Conservation (phyloP, 2,888 invertebrate genomes). For the Lysandra coridon region DNA sequence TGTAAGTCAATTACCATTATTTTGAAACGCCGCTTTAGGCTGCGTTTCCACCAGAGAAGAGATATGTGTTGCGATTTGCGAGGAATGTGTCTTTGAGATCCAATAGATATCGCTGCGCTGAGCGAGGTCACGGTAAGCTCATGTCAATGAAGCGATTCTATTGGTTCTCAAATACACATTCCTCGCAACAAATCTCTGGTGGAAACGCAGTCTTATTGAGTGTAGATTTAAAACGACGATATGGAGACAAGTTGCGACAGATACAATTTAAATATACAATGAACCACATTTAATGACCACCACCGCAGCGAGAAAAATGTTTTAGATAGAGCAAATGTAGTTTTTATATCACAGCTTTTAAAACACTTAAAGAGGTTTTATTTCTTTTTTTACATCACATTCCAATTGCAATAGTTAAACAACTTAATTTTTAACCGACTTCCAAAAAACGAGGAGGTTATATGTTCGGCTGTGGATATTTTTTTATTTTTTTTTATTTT, state of each 20-base stretch:
- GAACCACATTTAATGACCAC: background rate
- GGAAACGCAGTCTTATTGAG: conserved; percentile 36
- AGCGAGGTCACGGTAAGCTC: too few species aligned
- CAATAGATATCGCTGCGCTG: too few species aligned
- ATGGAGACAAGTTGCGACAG: conserved; percentile 1
- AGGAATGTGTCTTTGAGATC: too few species aligned
- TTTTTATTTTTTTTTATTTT: too few species aligned
- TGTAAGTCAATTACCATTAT: conserved; percentile 45
- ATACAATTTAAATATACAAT: conserved; percentile 11
- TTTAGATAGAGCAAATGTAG: conserved; percentile 4
- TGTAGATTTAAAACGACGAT: conserved; percentile 7
- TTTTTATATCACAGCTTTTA: background rate
- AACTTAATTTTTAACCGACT: background rate
- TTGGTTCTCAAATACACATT: too few species aligned
- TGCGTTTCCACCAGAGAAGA: too few species aligned
- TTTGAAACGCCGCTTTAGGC: conserved; percentile 38
- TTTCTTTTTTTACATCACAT: background rate
- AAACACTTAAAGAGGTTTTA: conserved; percentile 7
- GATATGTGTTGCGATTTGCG: too few species aligned
- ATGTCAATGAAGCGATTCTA: too few species aligned
- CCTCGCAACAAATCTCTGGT: too few species aligned
- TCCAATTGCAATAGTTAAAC: background rate
- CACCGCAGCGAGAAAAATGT: conserved; percentile 2
- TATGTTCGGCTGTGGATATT: too few species aligned
- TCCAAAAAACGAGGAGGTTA: too few species aligned